These are phyloP conservation scores for Microtus oregoni DNA, from an alignment of 2,113 vertebrate genomes.

Conservation along the genomic window DNA sequence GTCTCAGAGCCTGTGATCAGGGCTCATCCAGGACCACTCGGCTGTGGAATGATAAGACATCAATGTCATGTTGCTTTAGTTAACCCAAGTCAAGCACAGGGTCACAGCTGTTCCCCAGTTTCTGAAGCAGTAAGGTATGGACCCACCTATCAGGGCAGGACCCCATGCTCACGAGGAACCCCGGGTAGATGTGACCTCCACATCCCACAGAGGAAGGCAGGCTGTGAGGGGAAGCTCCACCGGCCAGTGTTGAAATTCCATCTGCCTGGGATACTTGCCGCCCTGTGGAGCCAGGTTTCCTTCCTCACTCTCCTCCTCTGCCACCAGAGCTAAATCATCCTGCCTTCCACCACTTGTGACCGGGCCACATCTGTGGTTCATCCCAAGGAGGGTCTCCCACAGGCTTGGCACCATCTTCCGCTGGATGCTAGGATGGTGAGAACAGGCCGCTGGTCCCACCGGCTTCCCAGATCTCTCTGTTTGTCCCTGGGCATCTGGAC, in stretches of 20 bases:
- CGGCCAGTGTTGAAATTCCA: background rate
- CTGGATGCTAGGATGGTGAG: background rate
- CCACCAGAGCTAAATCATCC: conserved; percentile 40
- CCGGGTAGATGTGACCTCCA: background rate
- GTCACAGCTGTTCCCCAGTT: background rate
- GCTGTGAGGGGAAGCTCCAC: background rate
- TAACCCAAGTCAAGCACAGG: background rate
- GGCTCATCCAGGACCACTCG: fast-evolving
- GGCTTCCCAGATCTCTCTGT: background rate
- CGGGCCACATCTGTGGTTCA: background rate
- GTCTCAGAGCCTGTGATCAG: background rate
- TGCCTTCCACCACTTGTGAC: background rate
- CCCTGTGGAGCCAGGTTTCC: conserved; percentile 57
- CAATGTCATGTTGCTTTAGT: background rate
- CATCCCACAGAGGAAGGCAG: background rate
- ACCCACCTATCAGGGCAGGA: background rate
- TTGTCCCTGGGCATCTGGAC: background rate
- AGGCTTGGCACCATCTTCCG: conserved; percentile 34
- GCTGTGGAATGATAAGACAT: background rate
- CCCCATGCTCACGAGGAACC: background rate
- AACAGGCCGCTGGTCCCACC: background rate
- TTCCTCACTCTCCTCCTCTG: conserved; percentile 23
- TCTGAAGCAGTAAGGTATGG: background rate
- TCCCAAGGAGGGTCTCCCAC: conserved; percentile 64
- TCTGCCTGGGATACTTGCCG: conserved; percentile 74